These are phyloP conservation scores for Cantharis rustica DNA, from an alignment of 2,888 invertebrate genomes.

Conservation along the genomic window DNA sequence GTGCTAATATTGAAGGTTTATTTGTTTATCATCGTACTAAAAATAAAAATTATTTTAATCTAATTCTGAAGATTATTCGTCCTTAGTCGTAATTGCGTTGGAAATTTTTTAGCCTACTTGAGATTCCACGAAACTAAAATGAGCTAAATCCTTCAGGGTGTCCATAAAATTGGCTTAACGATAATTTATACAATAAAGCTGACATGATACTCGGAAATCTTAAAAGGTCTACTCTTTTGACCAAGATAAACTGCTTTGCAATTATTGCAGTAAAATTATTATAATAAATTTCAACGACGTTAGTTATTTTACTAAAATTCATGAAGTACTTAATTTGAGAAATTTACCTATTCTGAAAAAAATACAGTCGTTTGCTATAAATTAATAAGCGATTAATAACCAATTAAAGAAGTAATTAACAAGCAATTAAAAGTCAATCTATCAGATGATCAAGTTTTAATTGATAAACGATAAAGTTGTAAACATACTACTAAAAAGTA, in stretches of 20 bases:
- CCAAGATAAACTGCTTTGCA: neutral
- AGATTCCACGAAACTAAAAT: neutral
- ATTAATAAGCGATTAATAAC: neutral
- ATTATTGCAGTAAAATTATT: too few species aligned
- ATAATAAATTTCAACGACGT: too few species aligned
- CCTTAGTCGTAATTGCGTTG: constrained; percentile 25
- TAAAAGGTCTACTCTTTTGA: neutral
- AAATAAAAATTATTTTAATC: constrained; percentile 19
- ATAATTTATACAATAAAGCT: neutral
- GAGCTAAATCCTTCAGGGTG: neutral
- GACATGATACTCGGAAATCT: neutral
- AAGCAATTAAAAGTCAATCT: neutral
- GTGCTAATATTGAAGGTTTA: constrained; percentile 19
- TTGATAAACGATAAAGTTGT: neutral
- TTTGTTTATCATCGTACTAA: constrained; percentile 21
- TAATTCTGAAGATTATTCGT: constrained; percentile 22
- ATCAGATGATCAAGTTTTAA: neutral
- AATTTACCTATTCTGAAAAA: neutral
- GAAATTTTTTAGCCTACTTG: constrained; percentile 4
- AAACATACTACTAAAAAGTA: neutral
- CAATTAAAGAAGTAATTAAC: neutral
- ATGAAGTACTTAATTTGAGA: neutral
- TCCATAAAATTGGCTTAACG: neutral
- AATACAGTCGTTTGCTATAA: neutral
- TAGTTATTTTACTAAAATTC: neutral